Conservation (phyloP, 2,797 vertebrate species). For the Emys orbicularis region DNA sequence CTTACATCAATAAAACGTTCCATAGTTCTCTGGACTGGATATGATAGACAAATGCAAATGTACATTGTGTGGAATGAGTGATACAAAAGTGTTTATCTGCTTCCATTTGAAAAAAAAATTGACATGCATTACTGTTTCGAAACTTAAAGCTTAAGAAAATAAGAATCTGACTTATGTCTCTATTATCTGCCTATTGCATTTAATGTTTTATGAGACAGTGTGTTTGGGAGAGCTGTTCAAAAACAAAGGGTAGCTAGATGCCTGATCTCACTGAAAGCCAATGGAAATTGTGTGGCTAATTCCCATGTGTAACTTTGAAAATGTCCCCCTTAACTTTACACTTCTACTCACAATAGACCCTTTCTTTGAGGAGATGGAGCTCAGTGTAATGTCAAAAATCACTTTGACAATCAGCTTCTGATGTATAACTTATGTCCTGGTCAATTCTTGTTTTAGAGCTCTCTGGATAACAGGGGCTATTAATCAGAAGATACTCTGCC, state of each 20-base stretch:
- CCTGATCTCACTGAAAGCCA: conserved; percentile 49
- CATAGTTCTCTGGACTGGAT: not conserved
- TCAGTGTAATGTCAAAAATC: conserved; percentile 73
- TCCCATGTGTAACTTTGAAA: conserved; percentile 63
- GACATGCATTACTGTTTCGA: fast-evolving
- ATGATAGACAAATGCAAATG: not conserved
- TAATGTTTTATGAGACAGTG: not conserved
- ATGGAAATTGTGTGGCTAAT: conserved; percentile 61
- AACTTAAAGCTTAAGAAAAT: not conserved
- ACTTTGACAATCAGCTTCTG: conserved; percentile 72
- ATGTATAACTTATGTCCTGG: conserved; percentile 73
- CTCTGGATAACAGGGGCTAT: conserved; percentile 68
- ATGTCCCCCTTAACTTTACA: conserved; percentile 57
- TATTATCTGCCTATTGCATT: not conserved
- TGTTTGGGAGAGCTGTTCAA: conserved; percentile 46
- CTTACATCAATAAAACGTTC: not conserved
- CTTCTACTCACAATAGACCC: conserved; percentile 62
- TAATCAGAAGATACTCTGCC: conserved; percentile 52
- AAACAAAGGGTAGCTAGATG: conserved; percentile 46
- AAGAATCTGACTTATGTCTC: not conserved
- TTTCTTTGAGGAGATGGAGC: conserved; percentile 63
- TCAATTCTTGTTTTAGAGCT: conserved; percentile 76
- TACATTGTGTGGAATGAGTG: fast-evolving
- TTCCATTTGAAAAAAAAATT: not conserved
- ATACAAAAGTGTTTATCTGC: not conserved